Base-by-base conservation (phyloP, 2,797 vertebrate genomes). In the Mormyrops boulengeri region DNA sequence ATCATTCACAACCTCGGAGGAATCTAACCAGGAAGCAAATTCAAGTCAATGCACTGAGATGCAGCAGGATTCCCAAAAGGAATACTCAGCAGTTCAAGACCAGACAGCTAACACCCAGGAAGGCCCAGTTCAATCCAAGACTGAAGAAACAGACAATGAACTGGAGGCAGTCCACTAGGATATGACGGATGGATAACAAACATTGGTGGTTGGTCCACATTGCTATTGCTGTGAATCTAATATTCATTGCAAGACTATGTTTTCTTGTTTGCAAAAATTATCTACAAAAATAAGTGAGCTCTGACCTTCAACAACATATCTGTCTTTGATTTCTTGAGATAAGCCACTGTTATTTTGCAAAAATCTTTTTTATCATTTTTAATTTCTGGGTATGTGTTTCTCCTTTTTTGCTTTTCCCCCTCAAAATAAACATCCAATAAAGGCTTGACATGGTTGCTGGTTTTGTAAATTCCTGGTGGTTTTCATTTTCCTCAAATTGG, bases 1-100 rank as follows among this genome's bases (percentile, higher is more conserved):
- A 4, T 95, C 95, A 34, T 98, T 99, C 91, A 94, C 90, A 17
- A 95, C 97, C 88, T 95, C 92, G 73, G 92, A 94, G 38, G 60
- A 93, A 0, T 52, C 90, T 19, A 14, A 44, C 4, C 26, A 2
- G 1, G 52, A 22, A 0, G 88, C 86, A 88, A 93, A 91, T 91
- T 91, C 94, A 91, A 92, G 91, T 7, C 94, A 80, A 93, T 93
- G 91, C 89, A 89, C 90, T 17, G 93, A 93, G 89, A 92, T 22
- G 9, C 49, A n/a, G 88, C 87, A 49, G 90, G 87, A 90, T 89
- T 90, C 22, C 34, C 85, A 41, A 85, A 89, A 94, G 90, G 90
- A 92, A 90, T 90, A 52, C 92, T 89, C 85, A 91, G 19, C 88
- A 92, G 91, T 12, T 53, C 8, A 80, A 30, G 73, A 80, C 12